phyloP scores from a whole-genome alignment of 2,797 vertebrate genomes.

The Ctenochaetus hawaiiensis region DNA sequence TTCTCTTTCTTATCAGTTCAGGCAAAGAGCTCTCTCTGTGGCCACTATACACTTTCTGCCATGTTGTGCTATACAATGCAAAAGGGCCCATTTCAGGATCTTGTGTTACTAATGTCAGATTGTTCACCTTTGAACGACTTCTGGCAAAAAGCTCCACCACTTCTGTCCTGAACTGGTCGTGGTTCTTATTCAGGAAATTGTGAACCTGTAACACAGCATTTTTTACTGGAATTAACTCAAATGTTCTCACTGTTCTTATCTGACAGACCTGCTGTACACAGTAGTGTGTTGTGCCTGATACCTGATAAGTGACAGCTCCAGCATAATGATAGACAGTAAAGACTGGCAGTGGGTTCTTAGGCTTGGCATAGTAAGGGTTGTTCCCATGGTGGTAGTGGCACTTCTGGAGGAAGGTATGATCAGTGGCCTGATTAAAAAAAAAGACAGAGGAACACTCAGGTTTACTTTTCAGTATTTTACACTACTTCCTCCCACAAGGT shows the following conservation, averaged over 20 bases:
- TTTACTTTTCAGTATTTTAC: no score
- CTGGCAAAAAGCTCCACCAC: constrained; percentile 91
- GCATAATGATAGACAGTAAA: constrained; percentile 93
- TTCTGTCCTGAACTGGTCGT: constrained; percentile 87
- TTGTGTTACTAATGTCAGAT: background rate
- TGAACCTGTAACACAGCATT: constrained; percentile 85
- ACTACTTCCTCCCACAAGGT: no score
- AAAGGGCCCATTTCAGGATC: background rate
- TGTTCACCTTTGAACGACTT: constrained; percentile 88
- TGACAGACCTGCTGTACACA: background rate
- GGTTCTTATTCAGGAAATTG: constrained; percentile 93
- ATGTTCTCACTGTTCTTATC: background rate
- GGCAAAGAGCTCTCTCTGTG: background rate
- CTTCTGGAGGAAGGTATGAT: constrained; percentile 96
- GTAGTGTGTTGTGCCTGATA: constrained; percentile 47
- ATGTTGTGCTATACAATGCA: background rate
- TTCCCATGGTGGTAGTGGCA: constrained; percentile 93
- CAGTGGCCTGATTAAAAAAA: constrained; percentile 87
- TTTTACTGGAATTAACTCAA: no score
- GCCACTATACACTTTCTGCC: background rate
- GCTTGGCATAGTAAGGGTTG: constrained; percentile 90
- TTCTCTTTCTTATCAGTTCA: background rate
- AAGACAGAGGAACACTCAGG: background rate
- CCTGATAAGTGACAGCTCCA: constrained; percentile 94
- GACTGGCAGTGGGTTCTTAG: constrained; percentile 91